Percentiles rank a stretch among this genome's conserved stretches.
Conservation (phyloP, 2,888 invertebrate genomes). For the Cremastinae sp. region DNA sequence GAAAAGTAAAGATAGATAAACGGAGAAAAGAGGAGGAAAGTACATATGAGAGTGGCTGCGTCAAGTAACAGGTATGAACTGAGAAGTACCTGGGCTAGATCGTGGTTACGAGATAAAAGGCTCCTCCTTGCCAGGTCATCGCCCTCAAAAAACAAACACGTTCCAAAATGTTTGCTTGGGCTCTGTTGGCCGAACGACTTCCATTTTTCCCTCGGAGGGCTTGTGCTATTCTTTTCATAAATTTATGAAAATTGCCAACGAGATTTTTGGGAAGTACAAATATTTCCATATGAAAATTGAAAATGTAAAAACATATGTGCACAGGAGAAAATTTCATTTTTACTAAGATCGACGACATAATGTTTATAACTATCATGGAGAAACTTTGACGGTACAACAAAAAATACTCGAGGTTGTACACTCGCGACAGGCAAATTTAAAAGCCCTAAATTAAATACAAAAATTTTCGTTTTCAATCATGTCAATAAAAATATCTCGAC, state of each 20-base stretch:
- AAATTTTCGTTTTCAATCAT: too few relatives aligned
- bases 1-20: slow-evolving; percentile 33
- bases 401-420: too few relatives aligned
- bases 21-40: slow-evolving; percentile 9
- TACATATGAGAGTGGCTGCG: slow-evolving; percentile 34
- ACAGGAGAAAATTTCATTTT: too few relatives aligned
- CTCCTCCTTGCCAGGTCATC: slow-evolving; percentile 60
- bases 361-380: too few relatives aligned
- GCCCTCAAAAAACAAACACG: slow-evolving; percentile 62
- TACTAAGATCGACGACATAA: too few relatives aligned
- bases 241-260: not conserved
- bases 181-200: slow-evolving; percentile 15
- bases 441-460: too few relatives aligned
- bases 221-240: not conserved
- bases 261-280: too few relatives aligned
- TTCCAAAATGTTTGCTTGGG: slow-evolving; percentile 51
- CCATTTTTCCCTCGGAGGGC: not conserved
- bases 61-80: slow-evolving; percentile 34
- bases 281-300: too few relatives aligned
- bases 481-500: too few relatives aligned
- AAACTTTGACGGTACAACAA: too few relatives aligned
- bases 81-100: slow-evolving; percentile 51
- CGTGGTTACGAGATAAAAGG: slow-evolving; percentile 63
- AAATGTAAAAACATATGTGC: too few relatives aligned
- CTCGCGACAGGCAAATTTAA: too few relatives aligned